Evolutionary conservation across 2,113 vertebrate genomes (phyloP), one percentile per base, ranked within the genome.

Genomic region (Oceanites oceanicus): DNA sequence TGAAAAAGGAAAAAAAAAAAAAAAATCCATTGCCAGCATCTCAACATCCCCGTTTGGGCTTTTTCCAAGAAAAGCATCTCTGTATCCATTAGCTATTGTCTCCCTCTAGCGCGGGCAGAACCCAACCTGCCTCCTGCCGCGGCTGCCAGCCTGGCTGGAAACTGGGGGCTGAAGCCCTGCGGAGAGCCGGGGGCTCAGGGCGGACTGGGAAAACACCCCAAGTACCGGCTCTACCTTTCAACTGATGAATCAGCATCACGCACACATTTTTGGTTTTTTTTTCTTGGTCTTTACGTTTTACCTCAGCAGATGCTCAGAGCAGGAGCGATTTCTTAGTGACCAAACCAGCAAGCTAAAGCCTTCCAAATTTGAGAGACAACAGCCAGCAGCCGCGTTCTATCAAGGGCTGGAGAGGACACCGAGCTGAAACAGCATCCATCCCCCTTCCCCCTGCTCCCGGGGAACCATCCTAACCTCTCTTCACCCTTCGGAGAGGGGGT

Each of bases 101-200:
- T 97, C 97, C 97, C 97, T 97, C 97, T 97, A 97, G 97, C 4
- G 97, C 94, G 2, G 94, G 91, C 92, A 66, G 70, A 4, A 53
- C 7, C 84, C 20, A 20, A 15, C 36, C 79, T 4, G 49, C 29
- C 59, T 50, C 16, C 67, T 11, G 61, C 82, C n/a, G 4, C 8
- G 9, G 63, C 55, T 52, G 58, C 52, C 5, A 1, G 40, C 23
- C 84, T 2, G 73, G 73, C 73, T 20, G 83, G 36, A 29, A 66
- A 71, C 62, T 50, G 7, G 13, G 9, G 67, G 79, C 77, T 45
- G 81, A 38, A 56, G 65, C 32, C 67, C n/a, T 16, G 74, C 19
- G 0, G 72, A 7, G 34, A 68, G 4, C 23, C 3, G 1, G 50
- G 42, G n/a, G 45, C 26, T 78, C 2, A 2, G 3, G 7, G 42